Evolutionary conservation across 1,140 invertebrate genomes (phyloP).

Genomic region (Drosophila busckii): DNA sequence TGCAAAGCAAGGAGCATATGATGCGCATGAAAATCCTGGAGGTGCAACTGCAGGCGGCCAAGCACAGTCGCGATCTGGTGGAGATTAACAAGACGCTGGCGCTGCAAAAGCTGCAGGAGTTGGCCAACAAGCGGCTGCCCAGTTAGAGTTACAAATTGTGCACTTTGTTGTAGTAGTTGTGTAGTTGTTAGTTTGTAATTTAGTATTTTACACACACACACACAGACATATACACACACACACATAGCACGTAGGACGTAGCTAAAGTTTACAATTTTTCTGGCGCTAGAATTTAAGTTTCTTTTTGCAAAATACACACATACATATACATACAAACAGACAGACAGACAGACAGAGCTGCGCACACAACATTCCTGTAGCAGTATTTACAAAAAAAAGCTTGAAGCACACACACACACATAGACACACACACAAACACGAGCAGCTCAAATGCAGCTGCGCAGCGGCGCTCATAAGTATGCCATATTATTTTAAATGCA

Average conservation of each 20-base stretch:
- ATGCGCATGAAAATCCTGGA: conserved; percentile 78
- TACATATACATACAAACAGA: conserved; percentile 20
- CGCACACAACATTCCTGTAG: conserved; percentile 69
- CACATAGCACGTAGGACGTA: conserved; percentile 34
- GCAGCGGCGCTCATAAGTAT: conserved; percentile 66
- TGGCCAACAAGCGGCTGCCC: conserved; percentile 70
- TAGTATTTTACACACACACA: no score
- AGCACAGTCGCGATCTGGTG: conserved; percentile 73
- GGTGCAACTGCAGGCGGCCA: conserved; percentile 76
- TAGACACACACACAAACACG: conserved; percentile 2
- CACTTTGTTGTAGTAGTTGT: background rate
- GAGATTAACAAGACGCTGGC: conserved; percentile 78
- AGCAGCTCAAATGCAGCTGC: conserved; percentile 32
- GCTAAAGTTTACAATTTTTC: conserved; percentile 51
- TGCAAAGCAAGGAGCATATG: conserved; percentile 78
- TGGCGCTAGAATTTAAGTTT: conserved; percentile 16
- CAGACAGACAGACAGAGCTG: conserved; percentile 38
- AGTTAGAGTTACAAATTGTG: conserved; percentile 39
- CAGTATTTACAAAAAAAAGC: conserved; percentile 74
- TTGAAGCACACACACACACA: conserved; percentile 50
- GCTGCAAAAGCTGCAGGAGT: conserved; percentile 69
- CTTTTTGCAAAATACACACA: conserved; percentile 24
- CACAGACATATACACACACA: no score
- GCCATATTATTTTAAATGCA: conserved; percentile 62
- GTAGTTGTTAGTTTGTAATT: conserved; percentile 22